These are phyloP conservation scores for Scomber scombrus DNA, from an alignment of 2,113 vertebrate genomes.

Conservation along the genomic window DNA sequence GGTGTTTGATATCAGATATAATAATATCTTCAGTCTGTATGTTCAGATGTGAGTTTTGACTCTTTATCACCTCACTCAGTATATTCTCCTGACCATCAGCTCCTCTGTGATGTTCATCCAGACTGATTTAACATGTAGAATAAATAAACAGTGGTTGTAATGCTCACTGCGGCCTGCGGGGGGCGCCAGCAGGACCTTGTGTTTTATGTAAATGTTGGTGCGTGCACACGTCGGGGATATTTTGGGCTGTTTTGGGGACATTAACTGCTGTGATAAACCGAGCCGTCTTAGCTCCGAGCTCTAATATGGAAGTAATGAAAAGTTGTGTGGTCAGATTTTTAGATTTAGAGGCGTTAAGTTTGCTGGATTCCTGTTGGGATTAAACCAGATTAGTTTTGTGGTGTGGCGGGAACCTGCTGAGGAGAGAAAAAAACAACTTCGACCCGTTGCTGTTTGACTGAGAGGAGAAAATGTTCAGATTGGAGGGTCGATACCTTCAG, in stretches of 20 bases:
- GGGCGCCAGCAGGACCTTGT: neutral
- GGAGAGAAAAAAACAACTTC: neutral
- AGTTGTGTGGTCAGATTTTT: conserved; percentile 44
- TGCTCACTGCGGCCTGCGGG: neutral
- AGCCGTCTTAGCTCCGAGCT: conserved; percentile 25
- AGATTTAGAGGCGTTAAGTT: conserved; percentile 30
- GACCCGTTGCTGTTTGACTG: neutral
- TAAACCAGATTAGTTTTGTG: conserved; percentile 59
- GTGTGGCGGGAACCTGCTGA: conserved; percentile 9
- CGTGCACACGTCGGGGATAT: neutral
- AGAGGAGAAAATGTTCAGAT: too few species aligned
- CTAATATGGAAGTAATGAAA: conserved; percentile 73
- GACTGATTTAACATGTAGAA: too few species aligned
- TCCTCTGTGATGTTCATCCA: too few species aligned
- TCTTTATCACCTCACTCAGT: too few species aligned
- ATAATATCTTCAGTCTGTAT: too few species aligned
- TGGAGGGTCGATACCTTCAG: too few species aligned
- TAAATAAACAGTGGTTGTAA: neutral
- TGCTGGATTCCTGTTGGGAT: conserved; percentile 68
- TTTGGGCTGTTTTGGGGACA: conserved; percentile 43
- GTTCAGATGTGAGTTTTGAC: too few species aligned
- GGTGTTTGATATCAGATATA: too few species aligned
- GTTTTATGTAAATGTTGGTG: too few species aligned
- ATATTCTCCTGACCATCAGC: too few species aligned
- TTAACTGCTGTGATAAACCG: conserved; percentile 45